phyloP scores from a whole-genome alignment of 2,797 vertebrate genomes.

The Muraenolepis orangiensis region DNA sequence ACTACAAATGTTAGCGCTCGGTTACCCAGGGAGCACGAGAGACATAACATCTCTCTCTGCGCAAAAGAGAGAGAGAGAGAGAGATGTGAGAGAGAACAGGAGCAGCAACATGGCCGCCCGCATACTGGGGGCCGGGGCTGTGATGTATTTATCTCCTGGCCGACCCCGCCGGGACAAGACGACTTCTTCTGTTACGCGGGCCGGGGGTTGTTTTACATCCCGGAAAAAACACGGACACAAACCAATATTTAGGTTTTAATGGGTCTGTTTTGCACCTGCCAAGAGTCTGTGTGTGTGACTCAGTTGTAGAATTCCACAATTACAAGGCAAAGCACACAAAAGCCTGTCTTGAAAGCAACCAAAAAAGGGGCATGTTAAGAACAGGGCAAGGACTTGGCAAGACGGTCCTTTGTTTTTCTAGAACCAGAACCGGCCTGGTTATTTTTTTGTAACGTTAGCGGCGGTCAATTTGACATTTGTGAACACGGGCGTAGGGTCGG shows the following conservation, averaged over 20 bases:
- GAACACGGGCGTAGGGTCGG: slow-evolving; percentile 55
- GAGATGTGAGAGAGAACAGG: slow-evolving; percentile 39
- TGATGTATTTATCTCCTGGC: slow-evolving; percentile 39
- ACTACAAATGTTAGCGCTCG: slow-evolving; percentile 58
- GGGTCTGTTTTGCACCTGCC: slow-evolving; percentile 65
- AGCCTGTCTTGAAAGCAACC: slow-evolving; percentile 67
- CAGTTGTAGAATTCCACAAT: slow-evolving; percentile 64
- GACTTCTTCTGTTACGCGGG: not conserved
- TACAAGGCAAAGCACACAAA: slow-evolving; percentile 69
- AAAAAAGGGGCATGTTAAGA: slow-evolving; percentile 67
- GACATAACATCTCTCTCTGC: slow-evolving; percentile 49
- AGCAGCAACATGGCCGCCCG: slow-evolving; percentile 54
- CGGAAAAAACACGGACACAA: slow-evolving; percentile 50
- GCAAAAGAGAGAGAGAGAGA: slow-evolving; percentile 45
- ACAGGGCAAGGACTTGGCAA: slow-evolving; percentile 53
- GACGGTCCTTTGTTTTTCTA: slow-evolving; percentile 54
- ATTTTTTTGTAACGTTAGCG: slow-evolving; percentile 40
- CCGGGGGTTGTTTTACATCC: slow-evolving; percentile 46
- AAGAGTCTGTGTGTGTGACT: slow-evolving; percentile 63
- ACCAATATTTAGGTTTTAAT: slow-evolving; percentile 64
- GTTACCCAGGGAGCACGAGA: slow-evolving; percentile 56
- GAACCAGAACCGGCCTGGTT: slow-evolving; percentile 16
- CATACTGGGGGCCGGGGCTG: slow-evolving; percentile 40
- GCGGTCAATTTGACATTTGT: slow-evolving; percentile 68
- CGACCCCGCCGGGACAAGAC: slow-evolving; percentile 33